Conservation (phyloP, 1,140 invertebrate genomes). For the Heliconius himera region DNA sequence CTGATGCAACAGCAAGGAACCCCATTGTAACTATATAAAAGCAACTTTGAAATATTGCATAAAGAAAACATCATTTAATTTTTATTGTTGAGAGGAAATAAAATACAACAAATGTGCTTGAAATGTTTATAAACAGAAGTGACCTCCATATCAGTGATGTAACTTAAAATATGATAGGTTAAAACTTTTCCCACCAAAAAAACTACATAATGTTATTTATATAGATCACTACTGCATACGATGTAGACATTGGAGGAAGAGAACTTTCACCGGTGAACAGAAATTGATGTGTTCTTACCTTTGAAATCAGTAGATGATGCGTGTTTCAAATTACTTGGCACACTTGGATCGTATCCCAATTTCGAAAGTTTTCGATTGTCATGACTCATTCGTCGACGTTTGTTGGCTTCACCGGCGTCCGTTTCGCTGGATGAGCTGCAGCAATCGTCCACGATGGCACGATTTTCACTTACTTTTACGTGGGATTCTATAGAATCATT, state of each 20-base stretch:
- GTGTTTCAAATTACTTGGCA: constrained; percentile 70
- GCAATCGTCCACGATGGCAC: constrained; percentile 58
- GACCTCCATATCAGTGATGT: constrained; percentile 76
- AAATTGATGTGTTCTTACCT: constrained; percentile 58
- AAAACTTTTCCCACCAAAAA: constrained; percentile 77
- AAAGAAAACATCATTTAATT: neutral
- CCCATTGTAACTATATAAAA: constrained; percentile 20
- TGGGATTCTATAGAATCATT: constrained; percentile 65
- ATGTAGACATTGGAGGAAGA: constrained; percentile 15
- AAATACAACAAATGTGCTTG: constrained; percentile 41
- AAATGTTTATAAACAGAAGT: constrained; percentile 78
- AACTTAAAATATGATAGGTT: constrained; percentile 73
- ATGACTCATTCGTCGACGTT: constrained; percentile 74
- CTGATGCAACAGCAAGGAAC: constrained; percentile 46
- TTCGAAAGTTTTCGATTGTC: constrained; percentile 76
- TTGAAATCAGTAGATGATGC: constrained; percentile 61
- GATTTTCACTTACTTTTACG: constrained; percentile 76
- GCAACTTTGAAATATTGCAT: neutral
- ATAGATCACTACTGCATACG: constrained; percentile 16
- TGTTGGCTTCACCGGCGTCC: constrained; percentile 68
- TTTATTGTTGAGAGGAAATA: constrained; percentile 4
- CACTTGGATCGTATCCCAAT: constrained; percentile 73
- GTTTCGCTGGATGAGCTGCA: constrained; percentile 53
- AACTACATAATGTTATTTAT: constrained; percentile 27
- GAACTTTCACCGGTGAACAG: constrained; percentile 35